phyloP scores from a whole-genome alignment of 2,113 vertebrate species.

The Balaenoptera acutorostrata region DNA sequence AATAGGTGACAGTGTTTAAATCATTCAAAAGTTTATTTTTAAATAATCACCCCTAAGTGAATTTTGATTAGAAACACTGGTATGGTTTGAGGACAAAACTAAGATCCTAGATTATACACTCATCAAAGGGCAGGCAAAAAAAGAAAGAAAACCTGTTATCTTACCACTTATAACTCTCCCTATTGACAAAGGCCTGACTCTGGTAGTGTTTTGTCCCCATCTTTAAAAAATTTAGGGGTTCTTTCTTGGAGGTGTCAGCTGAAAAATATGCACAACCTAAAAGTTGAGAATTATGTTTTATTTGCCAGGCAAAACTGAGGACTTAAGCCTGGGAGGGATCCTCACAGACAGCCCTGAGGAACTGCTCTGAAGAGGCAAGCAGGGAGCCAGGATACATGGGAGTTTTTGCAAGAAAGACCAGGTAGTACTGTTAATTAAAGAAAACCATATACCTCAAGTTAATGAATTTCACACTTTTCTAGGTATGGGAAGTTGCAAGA shows the following conservation, averaged over 20 bases:
- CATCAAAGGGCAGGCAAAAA: not conserved
- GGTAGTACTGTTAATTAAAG: not conserved
- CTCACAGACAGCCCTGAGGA: not conserved
- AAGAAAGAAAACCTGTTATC: not conserved
- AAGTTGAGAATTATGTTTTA: not conserved
- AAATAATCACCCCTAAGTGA: not conserved
- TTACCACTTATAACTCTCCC: not conserved
- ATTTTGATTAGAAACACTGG: constrained; percentile 38
- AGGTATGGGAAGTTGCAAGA: not conserved
- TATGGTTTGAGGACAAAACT: not conserved
- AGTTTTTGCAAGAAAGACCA: not conserved
- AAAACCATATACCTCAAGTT: not conserved
- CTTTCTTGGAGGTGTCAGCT: not conserved
- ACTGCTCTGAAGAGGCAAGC: not conserved
- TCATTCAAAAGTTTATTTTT: constrained; percentile 38
- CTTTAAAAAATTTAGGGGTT: not conserved
- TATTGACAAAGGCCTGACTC: not conserved
- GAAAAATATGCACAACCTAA: not conserved
- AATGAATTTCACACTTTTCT: not conserved
- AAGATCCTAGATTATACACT: not conserved
- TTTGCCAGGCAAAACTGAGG: not conserved
- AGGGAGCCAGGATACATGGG: not conserved
- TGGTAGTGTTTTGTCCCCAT: not conserved
- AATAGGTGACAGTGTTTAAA: not conserved
- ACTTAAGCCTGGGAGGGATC: no score